phyloP scores from a whole-genome alignment of 2,888 invertebrate genomes.

The Zonitis immaculata region DNA sequence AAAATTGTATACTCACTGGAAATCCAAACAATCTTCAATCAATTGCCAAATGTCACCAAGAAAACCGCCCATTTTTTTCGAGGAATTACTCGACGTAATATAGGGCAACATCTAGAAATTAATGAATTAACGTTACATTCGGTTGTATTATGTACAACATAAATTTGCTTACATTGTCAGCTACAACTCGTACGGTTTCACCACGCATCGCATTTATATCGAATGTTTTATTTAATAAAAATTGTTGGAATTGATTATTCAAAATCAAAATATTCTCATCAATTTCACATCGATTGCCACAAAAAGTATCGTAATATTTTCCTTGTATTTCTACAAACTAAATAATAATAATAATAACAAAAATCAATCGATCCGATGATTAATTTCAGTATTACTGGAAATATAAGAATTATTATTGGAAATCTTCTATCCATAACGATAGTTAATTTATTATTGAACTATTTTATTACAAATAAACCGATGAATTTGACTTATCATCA shows the following conservation, averaged over 20 bases:
- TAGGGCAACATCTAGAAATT: conserved; percentile 44
- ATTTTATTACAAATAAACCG: background rate
- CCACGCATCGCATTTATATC: conserved; percentile 34
- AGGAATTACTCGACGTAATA: conserved; percentile 33
- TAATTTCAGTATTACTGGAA: background rate
- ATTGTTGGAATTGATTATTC: conserved; percentile 25
- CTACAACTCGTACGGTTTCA: conserved; percentile 37
- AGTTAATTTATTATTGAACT: background rate
- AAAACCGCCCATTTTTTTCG: conserved; percentile 41
- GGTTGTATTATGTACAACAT: background rate
- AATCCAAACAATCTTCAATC: conserved; percentile 40
- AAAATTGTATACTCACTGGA: conserved; percentile 38
- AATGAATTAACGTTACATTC: background rate
- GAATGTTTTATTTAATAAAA: too few relatives aligned
- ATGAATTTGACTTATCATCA: background rate
- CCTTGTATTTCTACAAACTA: conserved; percentile 7
- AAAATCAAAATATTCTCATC: conserved; percentile 35
- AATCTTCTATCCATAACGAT: background rate
- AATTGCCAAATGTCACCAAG: conserved; percentile 47
- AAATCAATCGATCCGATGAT: too few relatives aligned
- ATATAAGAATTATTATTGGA: background rate
- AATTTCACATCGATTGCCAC: conserved; percentile 19
- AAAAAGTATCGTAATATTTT: conserved; percentile 17
- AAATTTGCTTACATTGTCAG: conserved; percentile 37
- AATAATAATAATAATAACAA: background rate